These are phyloP conservation scores for human (Homo sapiens) DNA, from an alignment of 2,113 vertebrate genomes.

Conservation along the genomic window DNA sequence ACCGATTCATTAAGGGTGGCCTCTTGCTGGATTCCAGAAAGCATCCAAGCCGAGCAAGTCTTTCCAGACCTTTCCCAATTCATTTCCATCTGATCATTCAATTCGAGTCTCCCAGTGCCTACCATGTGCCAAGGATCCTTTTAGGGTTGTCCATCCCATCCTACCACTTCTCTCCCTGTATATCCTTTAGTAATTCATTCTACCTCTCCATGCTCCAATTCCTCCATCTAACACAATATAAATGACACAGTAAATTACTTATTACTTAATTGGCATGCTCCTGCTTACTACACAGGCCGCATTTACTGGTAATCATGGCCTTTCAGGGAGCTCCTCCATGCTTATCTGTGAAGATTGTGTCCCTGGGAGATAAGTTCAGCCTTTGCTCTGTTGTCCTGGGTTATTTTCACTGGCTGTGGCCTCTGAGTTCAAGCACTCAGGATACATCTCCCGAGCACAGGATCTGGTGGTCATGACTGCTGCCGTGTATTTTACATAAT, in stretches of 20 bases:
- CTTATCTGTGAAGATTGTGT: accelerated
- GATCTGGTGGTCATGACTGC: neutral
- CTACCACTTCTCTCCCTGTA: neutral
- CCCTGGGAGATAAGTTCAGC: accelerated
- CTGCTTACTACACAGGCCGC: accelerated
- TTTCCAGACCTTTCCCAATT: neutral
- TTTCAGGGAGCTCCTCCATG: neutral
- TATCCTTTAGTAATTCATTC: neutral
- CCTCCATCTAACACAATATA: neutral
- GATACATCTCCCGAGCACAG: accelerated
- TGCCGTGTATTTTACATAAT: neutral
- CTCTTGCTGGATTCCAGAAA: neutral
- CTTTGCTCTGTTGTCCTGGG: neutral
- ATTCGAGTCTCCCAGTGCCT: accelerated
- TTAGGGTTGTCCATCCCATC: too few species aligned
- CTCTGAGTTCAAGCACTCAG: neutral
- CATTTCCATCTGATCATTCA: accelerated
- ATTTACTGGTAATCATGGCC: neutral
- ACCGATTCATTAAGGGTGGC: accelerated
- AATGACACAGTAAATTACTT: neutral
- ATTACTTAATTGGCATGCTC: accelerated
- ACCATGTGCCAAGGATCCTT: accelerated
- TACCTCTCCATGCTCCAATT: accelerated
- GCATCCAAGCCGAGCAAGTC: too few species aligned
- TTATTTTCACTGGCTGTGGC: neutral